phyloP scores from a whole-genome alignment of 2,797 vertebrate species.

The Onychomys arenicola region DNA sequence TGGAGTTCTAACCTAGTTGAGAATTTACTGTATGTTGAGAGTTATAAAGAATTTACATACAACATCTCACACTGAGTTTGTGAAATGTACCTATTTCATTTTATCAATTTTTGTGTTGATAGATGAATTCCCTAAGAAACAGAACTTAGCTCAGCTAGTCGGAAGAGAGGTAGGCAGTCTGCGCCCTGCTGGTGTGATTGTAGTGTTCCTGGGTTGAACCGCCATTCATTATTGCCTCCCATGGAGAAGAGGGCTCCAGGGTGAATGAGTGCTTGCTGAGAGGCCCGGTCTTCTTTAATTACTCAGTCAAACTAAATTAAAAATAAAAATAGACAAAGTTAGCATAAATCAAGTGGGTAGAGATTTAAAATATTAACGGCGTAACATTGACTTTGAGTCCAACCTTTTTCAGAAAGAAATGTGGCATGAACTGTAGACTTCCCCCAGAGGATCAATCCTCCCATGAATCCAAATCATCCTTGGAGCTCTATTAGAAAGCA shows the following conservation, averaged over 20 bases:
- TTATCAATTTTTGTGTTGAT: neutral
- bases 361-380: neutral
- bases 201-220: neutral
- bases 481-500: neutral
- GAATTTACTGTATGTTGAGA: neutral
- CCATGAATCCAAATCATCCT: neutral
- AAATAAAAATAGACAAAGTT: constrained; percentile 48
- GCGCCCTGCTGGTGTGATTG: neutral
- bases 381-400: neutral
- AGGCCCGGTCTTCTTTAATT: neutral
- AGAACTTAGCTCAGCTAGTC: neutral
- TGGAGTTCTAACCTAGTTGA: neutral
- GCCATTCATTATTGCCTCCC: neutral
- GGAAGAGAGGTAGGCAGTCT: neutral
- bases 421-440: neutral
- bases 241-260: neutral
- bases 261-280: neutral
- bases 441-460: neutral
- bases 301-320: constrained; percentile 15
- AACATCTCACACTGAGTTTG: neutral
- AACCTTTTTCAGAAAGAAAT: constrained; percentile 9
- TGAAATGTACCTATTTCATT: neutral
- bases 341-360: neutral
- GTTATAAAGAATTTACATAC: neutral
- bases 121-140: neutral